These are phyloP conservation scores for Heliconius aoede DNA, from an alignment of 2,888 invertebrate genomes.

Conservation along the genomic window DNA sequence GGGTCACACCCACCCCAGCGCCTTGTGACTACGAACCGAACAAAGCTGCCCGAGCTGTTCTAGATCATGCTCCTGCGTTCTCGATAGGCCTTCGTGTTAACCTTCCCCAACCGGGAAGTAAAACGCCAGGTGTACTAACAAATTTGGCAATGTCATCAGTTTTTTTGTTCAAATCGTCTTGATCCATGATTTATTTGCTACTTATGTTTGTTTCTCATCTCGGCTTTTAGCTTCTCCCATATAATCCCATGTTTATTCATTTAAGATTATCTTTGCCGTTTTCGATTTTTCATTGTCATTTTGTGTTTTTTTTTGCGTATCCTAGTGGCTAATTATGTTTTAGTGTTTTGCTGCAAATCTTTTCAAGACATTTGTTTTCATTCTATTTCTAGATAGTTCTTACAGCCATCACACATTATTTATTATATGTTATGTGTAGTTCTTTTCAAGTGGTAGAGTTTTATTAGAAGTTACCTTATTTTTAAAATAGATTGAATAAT, in stretches of 20 bases:
- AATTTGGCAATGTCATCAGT: slow-evolving; percentile 15
- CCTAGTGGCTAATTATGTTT: not conserved
- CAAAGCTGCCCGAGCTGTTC: slow-evolving; percentile 84
- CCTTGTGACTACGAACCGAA: slow-evolving; percentile 95
- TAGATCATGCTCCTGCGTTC: slow-evolving; percentile 84
- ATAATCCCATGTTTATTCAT: not conserved
- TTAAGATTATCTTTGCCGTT: not conserved
- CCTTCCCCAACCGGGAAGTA: slow-evolving; percentile 72
- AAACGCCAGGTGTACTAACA: slow-evolving; percentile 80
- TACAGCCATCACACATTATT: not conserved
- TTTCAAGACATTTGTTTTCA: not conserved
- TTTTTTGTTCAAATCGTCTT: not conserved
- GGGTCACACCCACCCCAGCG: slow-evolving; percentile 88
- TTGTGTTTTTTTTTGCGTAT: not conserved
- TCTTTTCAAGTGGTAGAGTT: not conserved
- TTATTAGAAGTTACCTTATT: not conserved
- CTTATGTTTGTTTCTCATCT: not conserved
- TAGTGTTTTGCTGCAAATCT: not conserved
- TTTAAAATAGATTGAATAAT: not conserved
- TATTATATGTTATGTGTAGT: not conserved
- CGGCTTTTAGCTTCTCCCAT: not conserved
- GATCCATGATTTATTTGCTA: slow-evolving; percentile 20
- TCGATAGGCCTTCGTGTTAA: slow-evolving; percentile 84
- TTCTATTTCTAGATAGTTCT: not conserved
- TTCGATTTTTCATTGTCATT: not conserved